Percentiles rank a stretch among this genome's conserved stretches.
Evolutionary conservation across 2,113 vertebrate species (phyloP).

Genomic region (Pteronura brasiliensis): DNA sequence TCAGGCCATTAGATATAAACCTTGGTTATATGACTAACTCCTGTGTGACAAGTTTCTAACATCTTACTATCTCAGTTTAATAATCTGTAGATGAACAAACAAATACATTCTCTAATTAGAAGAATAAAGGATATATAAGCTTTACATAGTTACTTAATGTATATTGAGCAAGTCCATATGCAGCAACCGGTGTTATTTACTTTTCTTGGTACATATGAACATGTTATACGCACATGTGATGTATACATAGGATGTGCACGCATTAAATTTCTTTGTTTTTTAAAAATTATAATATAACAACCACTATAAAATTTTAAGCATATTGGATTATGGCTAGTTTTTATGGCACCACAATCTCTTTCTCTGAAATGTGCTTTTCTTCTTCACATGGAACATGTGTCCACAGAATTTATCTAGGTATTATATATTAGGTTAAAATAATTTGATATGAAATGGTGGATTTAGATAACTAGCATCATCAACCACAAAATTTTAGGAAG

Average conservation of each 20-base stretch:
- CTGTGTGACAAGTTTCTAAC: not conserved
- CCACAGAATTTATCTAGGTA: conserved; percentile 32
- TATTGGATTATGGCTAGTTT: not conserved
- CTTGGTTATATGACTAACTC: not conserved
- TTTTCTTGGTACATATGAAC: not conserved
- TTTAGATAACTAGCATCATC: conserved; percentile 9
- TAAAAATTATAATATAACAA: not conserved
- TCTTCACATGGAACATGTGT: not conserved
- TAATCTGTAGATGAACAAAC: not conserved
- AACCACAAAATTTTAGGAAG: conserved; percentile 35
- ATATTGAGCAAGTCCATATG: not conserved
- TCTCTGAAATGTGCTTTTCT: not conserved
- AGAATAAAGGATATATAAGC: not conserved
- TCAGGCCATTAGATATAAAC: not conserved
- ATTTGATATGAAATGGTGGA: not conserved
- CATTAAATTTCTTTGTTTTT: not conserved
- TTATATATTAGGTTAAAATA: conserved; percentile 51
- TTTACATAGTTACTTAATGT: not conserved
- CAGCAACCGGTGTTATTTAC: not conserved
- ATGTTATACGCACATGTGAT: not conserved
- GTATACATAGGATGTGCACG: not conserved
- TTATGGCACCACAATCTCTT: conserved; percentile 30
- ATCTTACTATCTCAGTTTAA: not conserved
- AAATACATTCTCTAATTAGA: not conserved
- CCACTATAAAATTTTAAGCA: not conserved